Evolutionary conservation across 2,113 vertebrate genomes (phyloP), one percentile per base, ranked within the genome.

Genomic region (Scartelaos histophorus): DNA sequence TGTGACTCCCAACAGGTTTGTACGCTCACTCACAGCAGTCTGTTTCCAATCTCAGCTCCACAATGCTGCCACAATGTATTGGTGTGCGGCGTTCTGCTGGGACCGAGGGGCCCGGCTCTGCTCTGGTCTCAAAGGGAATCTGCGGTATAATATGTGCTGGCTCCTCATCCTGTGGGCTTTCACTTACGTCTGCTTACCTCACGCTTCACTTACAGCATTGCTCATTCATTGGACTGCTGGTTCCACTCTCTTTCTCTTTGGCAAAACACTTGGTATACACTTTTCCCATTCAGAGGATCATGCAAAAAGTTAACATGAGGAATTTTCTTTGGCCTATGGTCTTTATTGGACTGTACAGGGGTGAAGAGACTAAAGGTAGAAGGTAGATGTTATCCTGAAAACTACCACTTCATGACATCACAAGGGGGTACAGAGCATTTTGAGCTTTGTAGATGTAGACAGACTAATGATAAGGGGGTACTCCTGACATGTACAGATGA

Each of bases 21-120:
- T 25, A 73, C 29, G 74, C 47, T 46, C 49, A 15, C 15, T 24
- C 54, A 62, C 60, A 22, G 21, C 29, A 11, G 38, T 76, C 17
- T 46, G n/a, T 47, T 47, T 45, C 76, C 62, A 78, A 81, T 70
- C 82, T 76, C 56, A n/a, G 24, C 78, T 69, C 62, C 19, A 79
- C 71, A 79, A 76, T 79, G 74, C 79, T 85, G 78, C 87, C 75
- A 86, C 81, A 87, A 78, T 69, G 82, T 85, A 83, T 79, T 75
- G 75, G 84, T 70, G 78, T 67, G 12, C 9, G 49, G 22, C 57
- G 49, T 70, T 84, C 85, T 81, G 85, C 61, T 57, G 64, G 13
- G 11, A 80, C 70, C 49, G 9, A 67, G 67, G 53, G 66, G 25
- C 54, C 70, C 66, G 60, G 29, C 17, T 49, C 70, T 71, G 56